phyloP scores from a whole-genome alignment of 2,797 vertebrate genomes.

The Rhabdomys pumilio region DNA sequence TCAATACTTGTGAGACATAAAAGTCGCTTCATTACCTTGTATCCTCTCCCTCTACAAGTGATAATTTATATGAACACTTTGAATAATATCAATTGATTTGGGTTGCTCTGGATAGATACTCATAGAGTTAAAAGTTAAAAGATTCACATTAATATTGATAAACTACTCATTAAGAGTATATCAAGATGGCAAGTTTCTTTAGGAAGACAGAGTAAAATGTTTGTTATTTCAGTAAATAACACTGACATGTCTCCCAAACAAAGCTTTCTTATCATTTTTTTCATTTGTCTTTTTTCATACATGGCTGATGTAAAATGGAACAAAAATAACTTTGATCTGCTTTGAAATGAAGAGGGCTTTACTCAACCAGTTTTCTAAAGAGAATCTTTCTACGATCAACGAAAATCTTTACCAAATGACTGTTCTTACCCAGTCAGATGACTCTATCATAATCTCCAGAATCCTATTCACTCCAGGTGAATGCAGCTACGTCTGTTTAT shows the following conservation, averaged over 20 bases:
- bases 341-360: slow-evolving; percentile 25
- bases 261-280: slow-evolving; percentile 18
- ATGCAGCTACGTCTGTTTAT: neutral
- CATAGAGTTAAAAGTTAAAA: slow-evolving; percentile 50
- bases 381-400: slow-evolving; percentile 69
- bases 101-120: neutral
- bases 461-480: slow-evolving; percentile 25
- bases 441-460: slow-evolving; percentile 9
- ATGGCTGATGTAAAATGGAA: slow-evolving; percentile 10
- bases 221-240: slow-evolving; percentile 58
- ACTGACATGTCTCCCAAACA: neutral
- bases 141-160: slow-evolving; percentile 5
- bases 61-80: neutral
- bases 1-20: neutral
- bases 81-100: slow-evolving; percentile 42
- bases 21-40: slow-evolving; percentile 13
- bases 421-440: slow-evolving; percentile 9
- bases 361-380: slow-evolving; percentile 67
- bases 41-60: neutral
- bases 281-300: neutral
- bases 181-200: neutral
- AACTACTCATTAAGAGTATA: slow-evolving; percentile 34
- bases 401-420: slow-evolving; percentile 29
- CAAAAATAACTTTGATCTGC: slow-evolving; percentile 38
- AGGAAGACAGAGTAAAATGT: slow-evolving; percentile 25